Evolutionary conservation across 2,888 invertebrate genomes (phyloP).

Genomic region (Patella ulyssiponensis): DNA sequence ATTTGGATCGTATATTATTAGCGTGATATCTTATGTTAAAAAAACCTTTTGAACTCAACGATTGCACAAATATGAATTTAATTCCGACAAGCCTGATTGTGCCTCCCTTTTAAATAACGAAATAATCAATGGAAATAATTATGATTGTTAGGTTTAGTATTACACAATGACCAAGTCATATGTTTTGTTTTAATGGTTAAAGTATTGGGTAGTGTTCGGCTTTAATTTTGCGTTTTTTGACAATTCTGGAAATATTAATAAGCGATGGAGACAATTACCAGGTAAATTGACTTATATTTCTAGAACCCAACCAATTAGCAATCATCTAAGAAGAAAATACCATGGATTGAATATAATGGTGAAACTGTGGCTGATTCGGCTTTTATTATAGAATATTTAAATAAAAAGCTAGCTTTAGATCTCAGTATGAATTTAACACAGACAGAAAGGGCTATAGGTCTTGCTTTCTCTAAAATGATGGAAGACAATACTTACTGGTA

Average conservation of each 20-base stretch:
- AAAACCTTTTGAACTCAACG: too few relatives aligned
- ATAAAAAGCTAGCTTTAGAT: conserved; percentile 54
- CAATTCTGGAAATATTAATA: too few relatives aligned
- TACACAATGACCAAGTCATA: too few relatives aligned
- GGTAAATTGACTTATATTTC: neutral
- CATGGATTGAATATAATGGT: conserved; percentile 64
- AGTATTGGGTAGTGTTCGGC: neutral
- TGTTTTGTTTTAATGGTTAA: too few relatives aligned
- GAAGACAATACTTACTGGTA: conserved; percentile 31
- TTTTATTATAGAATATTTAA: conserved; percentile 61
- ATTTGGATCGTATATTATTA: conserved; percentile 2
- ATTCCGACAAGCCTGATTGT: too few relatives aligned
- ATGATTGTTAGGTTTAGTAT: too few relatives aligned
- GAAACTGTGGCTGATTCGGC: conserved; percentile 60
- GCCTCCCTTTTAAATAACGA: too few relatives aligned
- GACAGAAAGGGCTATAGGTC: conserved; percentile 51
- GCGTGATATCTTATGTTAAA: neutral
- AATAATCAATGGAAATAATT: too few relatives aligned
- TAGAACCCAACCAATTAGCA: conserved; percentile 22
- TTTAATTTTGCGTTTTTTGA: too few relatives aligned
- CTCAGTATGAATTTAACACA: conserved; percentile 46
- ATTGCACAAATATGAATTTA: too few relatives aligned
- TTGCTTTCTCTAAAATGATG: conserved; percentile 33
- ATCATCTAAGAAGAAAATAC: conserved; percentile 54
- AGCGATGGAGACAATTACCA: too few relatives aligned